phyloP scores from a whole-genome alignment of 2,888 invertebrate genomes.

The Hipparchia semele region DNA sequence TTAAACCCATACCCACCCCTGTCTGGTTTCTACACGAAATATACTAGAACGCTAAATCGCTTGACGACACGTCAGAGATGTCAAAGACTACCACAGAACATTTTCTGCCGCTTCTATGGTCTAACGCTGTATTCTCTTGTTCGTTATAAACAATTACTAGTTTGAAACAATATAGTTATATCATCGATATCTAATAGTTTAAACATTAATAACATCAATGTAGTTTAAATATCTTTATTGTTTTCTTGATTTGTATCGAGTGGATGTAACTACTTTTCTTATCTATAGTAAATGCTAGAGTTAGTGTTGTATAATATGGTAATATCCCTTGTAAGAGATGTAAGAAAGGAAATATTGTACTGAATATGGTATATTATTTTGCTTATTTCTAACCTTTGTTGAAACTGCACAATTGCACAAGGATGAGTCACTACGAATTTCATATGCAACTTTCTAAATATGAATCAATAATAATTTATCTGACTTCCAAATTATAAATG shows the following conservation, averaged over 20 bases:
- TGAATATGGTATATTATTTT: background rate
- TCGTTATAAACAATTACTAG: background rate
- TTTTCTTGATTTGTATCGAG: background rate
- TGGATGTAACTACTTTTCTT: conserved; percentile 1
- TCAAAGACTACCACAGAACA: too few relatives aligned
- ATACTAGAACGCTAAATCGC: too few relatives aligned
- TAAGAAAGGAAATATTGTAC: conserved; percentile 1
- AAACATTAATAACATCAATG: background rate
- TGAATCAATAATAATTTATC: too few relatives aligned
- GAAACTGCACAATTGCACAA: too few relatives aligned
- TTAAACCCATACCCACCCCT: too few relatives aligned
- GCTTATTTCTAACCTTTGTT: background rate
- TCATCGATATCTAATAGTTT: background rate
- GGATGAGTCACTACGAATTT: too few relatives aligned
- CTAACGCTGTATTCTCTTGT: background rate
- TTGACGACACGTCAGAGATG: too few relatives aligned
- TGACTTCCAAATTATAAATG: too few relatives aligned
- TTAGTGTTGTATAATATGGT: background rate
- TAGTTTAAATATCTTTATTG: background rate
- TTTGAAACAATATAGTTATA: background rate
- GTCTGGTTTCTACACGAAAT: too few relatives aligned
- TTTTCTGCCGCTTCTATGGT: too few relatives aligned
- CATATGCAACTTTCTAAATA: too few relatives aligned
- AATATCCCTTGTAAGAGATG: background rate
- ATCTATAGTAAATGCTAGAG: conserved; percentile 8